Base-by-base conservation (phyloP, 2,888 invertebrate genomes). In the Pogonocherus hispidulus region DNA sequence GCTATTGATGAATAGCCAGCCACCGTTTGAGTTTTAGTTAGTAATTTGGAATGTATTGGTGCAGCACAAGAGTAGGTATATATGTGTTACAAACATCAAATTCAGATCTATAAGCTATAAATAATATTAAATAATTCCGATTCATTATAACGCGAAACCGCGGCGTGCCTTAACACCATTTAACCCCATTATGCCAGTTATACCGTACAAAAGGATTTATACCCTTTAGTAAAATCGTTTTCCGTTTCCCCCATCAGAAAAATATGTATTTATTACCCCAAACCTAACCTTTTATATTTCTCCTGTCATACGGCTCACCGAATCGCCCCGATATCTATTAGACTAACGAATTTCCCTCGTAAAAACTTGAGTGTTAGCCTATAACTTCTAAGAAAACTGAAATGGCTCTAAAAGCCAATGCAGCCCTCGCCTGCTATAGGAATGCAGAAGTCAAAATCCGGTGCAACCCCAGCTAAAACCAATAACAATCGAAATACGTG, bases 401-500 rank as follows among this genome's bases (percentile, higher is more conserved):
- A 41, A 55, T 52, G 19, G 54, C 46, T 60, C 63, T 54, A 32
- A 57, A 66, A 32, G 49, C 62, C 52, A 32, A 18, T 63, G 46
- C 49, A 54, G 47, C 46, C 27, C 20, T n/a, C 51, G 32, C 44
- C 46, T 27, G 37, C 44, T 54, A 44, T 41, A 66, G 69, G 63
- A 73, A 76, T 72, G 74, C 77, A 79, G 75, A 78, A 79, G 79
- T 79, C 79, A 75, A 72, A 78, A 75, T 73, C 72, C 71, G 73
- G 74, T 74, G 74, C 75, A 76, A 69, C 74, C 72, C 76, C 76
- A 66, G 64, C 67, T 8, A 66, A 67, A 75, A 75, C 77, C 81
- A 79, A 80, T 81, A 80, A 79, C 81, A 79, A 81, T 81, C 74
- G 77, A 71, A 69, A 74, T 71, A 81, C 80, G 80, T 79, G 79